These are phyloP conservation scores for Tenodera sinensis DNA, from an alignment of 2,888 invertebrate species.

Conservation along the genomic window DNA sequence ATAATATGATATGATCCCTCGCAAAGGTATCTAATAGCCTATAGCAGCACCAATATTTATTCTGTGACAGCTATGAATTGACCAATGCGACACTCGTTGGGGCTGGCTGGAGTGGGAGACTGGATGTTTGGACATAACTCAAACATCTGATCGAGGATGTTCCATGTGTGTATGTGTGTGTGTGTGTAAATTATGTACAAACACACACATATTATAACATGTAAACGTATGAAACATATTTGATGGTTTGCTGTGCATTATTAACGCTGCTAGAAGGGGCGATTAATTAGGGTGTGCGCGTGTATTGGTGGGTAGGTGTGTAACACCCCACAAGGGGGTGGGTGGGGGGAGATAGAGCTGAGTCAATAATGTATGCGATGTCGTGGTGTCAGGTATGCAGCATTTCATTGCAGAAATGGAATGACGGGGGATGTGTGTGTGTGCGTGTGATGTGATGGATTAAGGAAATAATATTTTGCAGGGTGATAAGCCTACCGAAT, in stretches of 20 bases:
- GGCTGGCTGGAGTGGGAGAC: background rate
- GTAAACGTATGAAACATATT: slow-evolving; percentile 1
- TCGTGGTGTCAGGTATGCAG: background rate
- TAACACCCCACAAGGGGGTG: background rate
- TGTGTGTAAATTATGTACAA: background rate
- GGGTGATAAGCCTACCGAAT: background rate
- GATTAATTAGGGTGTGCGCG: background rate
- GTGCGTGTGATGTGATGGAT: background rate
- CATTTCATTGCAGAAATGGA: background rate
- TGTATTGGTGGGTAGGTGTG: background rate
- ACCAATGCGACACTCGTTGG: background rate
- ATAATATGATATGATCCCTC: slow-evolving; percentile 14
- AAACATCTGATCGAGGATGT: background rate
- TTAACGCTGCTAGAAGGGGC: background rate
- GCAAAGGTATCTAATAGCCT: slow-evolving; percentile 20
- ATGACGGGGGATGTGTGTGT: background rate
- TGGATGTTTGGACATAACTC: background rate
- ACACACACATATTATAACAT: slow-evolving; percentile 3
- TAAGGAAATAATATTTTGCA: background rate
- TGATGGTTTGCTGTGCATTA: slow-evolving; percentile 1
- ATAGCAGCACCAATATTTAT: slow-evolving; percentile 24
- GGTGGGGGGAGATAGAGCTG: background rate
- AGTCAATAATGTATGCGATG: background rate
- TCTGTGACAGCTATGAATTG: slow-evolving; percentile 25
- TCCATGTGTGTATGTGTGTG: background rate